These are phyloP conservation scores for Drosophila borborema DNA, from an alignment of 2,888 invertebrate genomes.

Conservation along the genomic window DNA sequence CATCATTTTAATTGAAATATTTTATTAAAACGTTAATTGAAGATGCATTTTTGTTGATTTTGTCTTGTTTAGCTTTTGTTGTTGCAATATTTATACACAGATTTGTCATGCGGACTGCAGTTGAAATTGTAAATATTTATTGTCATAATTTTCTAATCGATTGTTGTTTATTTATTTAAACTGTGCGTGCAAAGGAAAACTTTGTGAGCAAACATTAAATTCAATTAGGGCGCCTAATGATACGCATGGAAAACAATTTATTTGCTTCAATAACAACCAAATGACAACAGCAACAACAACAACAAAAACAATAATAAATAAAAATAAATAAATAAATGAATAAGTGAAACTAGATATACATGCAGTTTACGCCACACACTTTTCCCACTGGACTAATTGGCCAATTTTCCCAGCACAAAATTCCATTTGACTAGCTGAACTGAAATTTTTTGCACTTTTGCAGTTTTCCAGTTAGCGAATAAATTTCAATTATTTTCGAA, in stretches of 20 bases:
- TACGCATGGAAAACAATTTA: slow-evolving; percentile 58
- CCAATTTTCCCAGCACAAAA: slow-evolving; percentile 27
- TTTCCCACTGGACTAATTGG: slow-evolving; percentile 64
- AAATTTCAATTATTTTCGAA: slow-evolving; percentile 29
- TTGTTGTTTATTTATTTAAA: slow-evolving; percentile 60
- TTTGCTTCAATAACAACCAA: slow-evolving; percentile 46
- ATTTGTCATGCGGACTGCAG: background rate
- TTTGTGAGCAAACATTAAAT: slow-evolving; percentile 59
- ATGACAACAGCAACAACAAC: slow-evolving; percentile 32
- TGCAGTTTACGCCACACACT: slow-evolving; percentile 41
- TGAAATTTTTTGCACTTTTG: slow-evolving; percentile 2
- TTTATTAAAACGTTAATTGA: slow-evolving; percentile 12
- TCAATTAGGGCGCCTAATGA: slow-evolving; percentile 69
- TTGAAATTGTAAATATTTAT: slow-evolving; percentile 54
- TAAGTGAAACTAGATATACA: slow-evolving; percentile 16
- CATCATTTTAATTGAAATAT: slow-evolving; percentile 28
- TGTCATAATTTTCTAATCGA: slow-evolving; percentile 61
- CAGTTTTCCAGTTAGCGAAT: slow-evolving; percentile 27
- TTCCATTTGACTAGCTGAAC: slow-evolving; percentile 22
- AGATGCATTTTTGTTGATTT: slow-evolving; percentile 13
- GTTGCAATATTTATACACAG: slow-evolving; percentile 3
- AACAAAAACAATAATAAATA: background rate
- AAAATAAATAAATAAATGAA: background rate
- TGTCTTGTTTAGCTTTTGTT: background rate
- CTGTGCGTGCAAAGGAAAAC: slow-evolving; percentile 16